phyloP scores from a whole-genome alignment of 2,113 vertebrate genomes.

The Brachyhypopomus gauderio region DNA sequence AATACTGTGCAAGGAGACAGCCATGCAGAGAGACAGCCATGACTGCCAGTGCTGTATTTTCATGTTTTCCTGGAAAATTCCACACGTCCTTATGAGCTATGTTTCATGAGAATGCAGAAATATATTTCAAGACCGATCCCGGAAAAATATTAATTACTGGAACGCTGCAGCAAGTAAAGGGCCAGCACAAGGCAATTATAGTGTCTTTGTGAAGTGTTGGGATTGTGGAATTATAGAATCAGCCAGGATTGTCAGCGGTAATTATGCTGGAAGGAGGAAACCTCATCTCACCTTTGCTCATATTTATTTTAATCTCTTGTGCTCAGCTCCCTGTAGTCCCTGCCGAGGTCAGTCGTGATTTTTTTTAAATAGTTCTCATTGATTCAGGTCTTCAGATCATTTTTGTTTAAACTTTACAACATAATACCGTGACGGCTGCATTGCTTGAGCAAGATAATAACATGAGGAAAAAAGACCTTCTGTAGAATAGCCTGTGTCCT shows the following conservation, averaged over 20 bases:
- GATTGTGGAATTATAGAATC: slow-evolving; percentile 78
- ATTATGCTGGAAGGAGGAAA: slow-evolving; percentile 64
- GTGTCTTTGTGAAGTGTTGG: slow-evolving; percentile 81
- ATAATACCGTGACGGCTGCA: slow-evolving; percentile 20
- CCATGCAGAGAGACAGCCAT: too few species aligned
- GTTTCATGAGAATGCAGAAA: slow-evolving; percentile 61
- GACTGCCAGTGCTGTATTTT: slow-evolving; percentile 64
- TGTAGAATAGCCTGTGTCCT: background rate
- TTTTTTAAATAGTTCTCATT: slow-evolving; percentile 39
- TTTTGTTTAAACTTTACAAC: slow-evolving; percentile 47
- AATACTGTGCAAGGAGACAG: too few species aligned
- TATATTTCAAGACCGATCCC: slow-evolving; percentile 70
- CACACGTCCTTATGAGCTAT: slow-evolving; percentile 77
- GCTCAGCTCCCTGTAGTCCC: slow-evolving; percentile 36
- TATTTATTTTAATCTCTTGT: slow-evolving; percentile 60
- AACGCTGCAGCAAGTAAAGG: slow-evolving; percentile 72
- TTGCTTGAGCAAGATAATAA: slow-evolving; percentile 35
- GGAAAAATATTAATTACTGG: slow-evolving; percentile 76
- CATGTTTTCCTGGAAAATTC: slow-evolving; percentile 92
- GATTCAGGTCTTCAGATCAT: slow-evolving; percentile 40
- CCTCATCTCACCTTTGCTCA: slow-evolving; percentile 67
- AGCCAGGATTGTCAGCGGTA: slow-evolving; percentile 71
- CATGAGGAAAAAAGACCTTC: slow-evolving; percentile 7
- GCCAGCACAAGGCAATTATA: slow-evolving; percentile 79
- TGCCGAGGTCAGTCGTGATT: slow-evolving; percentile 41